A percentile compares a stretch with the other conserved stretches of the same genome.
phyloP scores from a whole-genome alignment of 2,113 vertebrate genomes.

The Morone chrysops region DNA sequence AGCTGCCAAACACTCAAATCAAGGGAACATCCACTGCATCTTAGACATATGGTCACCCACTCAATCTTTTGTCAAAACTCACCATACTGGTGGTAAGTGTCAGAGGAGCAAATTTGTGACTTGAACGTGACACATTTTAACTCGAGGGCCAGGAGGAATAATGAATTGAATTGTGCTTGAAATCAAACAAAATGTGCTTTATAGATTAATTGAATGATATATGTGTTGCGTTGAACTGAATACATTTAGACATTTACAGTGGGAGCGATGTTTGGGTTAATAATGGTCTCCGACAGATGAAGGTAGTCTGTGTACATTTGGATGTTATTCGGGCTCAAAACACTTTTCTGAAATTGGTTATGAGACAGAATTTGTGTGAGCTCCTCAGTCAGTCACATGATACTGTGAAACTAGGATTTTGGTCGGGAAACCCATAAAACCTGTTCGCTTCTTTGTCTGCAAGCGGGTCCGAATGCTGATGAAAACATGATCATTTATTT shows the following conservation, averaged over 20 bases:
- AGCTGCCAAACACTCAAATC: not conserved
- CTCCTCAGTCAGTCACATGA: not conserved
- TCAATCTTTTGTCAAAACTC: conserved; percentile 46
- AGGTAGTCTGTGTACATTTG: not conserved
- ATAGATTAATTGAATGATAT: no score
- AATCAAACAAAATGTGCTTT: no score
- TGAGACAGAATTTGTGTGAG: not conserved
- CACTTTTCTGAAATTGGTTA: not conserved
- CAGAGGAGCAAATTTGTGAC: conserved; percentile 27
- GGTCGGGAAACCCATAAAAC: not conserved
- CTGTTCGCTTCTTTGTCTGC: no score
- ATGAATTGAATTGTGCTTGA: not conserved
- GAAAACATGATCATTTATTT: no score
- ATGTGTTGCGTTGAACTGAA: not conserved
- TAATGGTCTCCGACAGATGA: no score
- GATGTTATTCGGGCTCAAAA: not conserved
- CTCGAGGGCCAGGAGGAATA: not conserved
- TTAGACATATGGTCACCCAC: conserved; percentile 9
- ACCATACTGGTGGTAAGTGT: conserved; percentile 12
- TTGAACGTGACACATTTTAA: conserved; percentile 27
- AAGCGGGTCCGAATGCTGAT: no score
- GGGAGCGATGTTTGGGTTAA: no score
- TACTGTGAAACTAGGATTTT: not conserved
- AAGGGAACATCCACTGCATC: conserved; percentile 4
- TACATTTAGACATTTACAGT: no score